Evolutionary conservation across 2,797 vertebrate genomes (phyloP).

Genomic region (Carcharodon carcharias): DNA sequence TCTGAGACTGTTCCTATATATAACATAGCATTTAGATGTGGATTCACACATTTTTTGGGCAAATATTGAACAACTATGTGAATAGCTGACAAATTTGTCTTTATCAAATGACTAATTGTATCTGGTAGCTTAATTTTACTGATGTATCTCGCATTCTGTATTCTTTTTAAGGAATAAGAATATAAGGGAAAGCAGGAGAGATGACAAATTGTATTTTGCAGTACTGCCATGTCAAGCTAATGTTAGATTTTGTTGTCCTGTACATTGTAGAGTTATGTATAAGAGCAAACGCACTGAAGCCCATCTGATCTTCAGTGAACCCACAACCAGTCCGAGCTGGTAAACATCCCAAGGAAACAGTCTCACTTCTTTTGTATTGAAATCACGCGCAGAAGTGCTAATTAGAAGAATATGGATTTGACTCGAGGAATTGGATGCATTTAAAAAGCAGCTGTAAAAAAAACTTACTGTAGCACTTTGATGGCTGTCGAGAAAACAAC

Average conservation of each 20-base stretch:
- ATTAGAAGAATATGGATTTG: slow-evolving; percentile 4
- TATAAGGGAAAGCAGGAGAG: not conserved
- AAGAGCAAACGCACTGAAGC: not conserved
- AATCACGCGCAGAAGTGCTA: slow-evolving; percentile 25
- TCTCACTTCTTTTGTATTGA: not conserved
- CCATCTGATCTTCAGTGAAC: not conserved
- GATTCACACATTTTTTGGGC: slow-evolving; percentile 24
- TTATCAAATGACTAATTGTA: slow-evolving; percentile 30
- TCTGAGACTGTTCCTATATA: slow-evolving; percentile 34
- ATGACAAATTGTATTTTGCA: slow-evolving; percentile 5
- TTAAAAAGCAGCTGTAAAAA: slow-evolving; percentile 14
- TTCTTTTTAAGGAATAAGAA: slow-evolving; percentile 17
- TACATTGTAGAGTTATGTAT: slow-evolving; percentile 13
- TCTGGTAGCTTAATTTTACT: slow-evolving; percentile 33
- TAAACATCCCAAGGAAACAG: slow-evolving; percentile 5
- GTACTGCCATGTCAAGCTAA: not conserved
- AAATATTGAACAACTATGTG: slow-evolving; percentile 25
- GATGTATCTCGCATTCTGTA: slow-evolving; percentile 16
- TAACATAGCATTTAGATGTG: slow-evolving; percentile 35
- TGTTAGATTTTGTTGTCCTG: slow-evolving; percentile 22
- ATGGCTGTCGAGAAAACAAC: slow-evolving; percentile 30
- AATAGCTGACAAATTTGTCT: slow-evolving; percentile 29
- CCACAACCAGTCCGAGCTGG: not conserved
- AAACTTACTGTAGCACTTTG: slow-evolving; percentile 36
- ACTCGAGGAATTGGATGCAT: slow-evolving; percentile 18